Base-by-base conservation (phyloP, 30 jellyfish, hydroid and myxozoan genomes). In the Catostylus mosaicus region DNA sequence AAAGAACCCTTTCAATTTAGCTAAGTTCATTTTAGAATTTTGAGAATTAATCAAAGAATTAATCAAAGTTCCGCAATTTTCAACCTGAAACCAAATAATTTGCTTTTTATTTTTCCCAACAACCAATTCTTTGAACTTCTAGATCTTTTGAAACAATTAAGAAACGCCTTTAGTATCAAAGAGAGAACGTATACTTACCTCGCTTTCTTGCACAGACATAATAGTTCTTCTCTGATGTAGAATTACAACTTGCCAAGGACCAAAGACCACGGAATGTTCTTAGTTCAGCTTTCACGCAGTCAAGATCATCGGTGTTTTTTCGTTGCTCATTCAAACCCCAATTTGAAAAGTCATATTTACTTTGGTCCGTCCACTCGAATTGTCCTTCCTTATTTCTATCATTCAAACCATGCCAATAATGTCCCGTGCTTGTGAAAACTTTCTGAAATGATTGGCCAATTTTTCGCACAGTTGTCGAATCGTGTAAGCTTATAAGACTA, bases 321-420 rank as follows among this genome's bases (percentile, higher is more conserved):
- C 54, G 68, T 29, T 9, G 59, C 73, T 84, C 88, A 37, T 67
- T 56, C 22, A 38, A 1, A 18, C 77, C 92, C 96, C 96, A 94
- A 51, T 94, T 75, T 36, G 60, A 10, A 57, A 32, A 88, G 40
- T 68, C 87, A n/a, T 30, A 16, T 3, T 23, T 29, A 33, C 92
- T 38, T 23, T 62, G 30, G 73, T 94, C 99, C 7, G 96, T 20
- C 97, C 97, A 94, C 48, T 26, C 87, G 46, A 88, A 94, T 22
- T 26, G 37, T 27, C 86, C 97, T 50, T 80, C 93, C 33, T 33
- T 71, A 3, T 67, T 64, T 9, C 24, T 30, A 56, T 84, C 96
- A 62, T 84, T 88, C 8, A 94, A 74, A n/a, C 99, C 99, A 70
- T 40, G 77, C 99, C 99, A 94, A 81, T 82, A 83, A 57, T 37